A percentile compares a stretch with the other conserved stretches of the same genome.
phyloP scores from a whole-genome alignment of 2,888 invertebrate genomes.

The Conchocele bisecta region DNA sequence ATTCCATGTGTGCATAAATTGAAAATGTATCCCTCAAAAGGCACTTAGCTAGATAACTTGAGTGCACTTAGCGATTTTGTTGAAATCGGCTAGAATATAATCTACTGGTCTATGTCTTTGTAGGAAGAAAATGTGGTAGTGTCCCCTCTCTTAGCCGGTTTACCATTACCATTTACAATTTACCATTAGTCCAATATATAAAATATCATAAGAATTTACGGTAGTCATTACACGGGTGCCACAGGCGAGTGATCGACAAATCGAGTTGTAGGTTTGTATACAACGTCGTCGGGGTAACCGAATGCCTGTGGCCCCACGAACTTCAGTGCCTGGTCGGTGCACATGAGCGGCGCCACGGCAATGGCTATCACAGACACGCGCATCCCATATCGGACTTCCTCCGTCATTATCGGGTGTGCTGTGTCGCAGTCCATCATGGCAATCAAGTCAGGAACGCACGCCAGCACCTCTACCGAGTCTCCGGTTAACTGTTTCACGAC shows the following conservation, averaged over 20 bases:
- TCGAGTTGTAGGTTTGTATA: conserved; percentile 52
- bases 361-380: conserved; percentile 74
- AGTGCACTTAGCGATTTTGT: too few relatives aligned
- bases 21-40: too few relatives aligned
- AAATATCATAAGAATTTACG: too few relatives aligned
- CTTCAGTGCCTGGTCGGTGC: conserved; percentile 63
- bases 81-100: too few relatives aligned
- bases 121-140: too few relatives aligned
- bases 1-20: too few relatives aligned
- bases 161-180: too few relatives aligned
- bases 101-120: too few relatives aligned
- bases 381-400: conserved; percentile 76
- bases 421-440: conserved; percentile 73
- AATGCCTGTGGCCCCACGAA: conserved; percentile 76
- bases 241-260: conserved; percentile 43
- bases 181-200: too few relatives aligned
- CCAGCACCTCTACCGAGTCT: conserved; percentile 50
- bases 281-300: conserved; percentile 62
- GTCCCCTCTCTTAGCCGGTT: too few relatives aligned
- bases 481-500: conserved; percentile 55
- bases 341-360: conserved; percentile 64
- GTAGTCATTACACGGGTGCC: conserved; percentile 33
- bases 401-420: conserved; percentile 76
- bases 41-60: too few relatives aligned
- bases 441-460: conserved; percentile 77